Base-by-base conservation (phyloP, 2,113 vertebrate genomes). In the Lynx canadensis region DNA sequence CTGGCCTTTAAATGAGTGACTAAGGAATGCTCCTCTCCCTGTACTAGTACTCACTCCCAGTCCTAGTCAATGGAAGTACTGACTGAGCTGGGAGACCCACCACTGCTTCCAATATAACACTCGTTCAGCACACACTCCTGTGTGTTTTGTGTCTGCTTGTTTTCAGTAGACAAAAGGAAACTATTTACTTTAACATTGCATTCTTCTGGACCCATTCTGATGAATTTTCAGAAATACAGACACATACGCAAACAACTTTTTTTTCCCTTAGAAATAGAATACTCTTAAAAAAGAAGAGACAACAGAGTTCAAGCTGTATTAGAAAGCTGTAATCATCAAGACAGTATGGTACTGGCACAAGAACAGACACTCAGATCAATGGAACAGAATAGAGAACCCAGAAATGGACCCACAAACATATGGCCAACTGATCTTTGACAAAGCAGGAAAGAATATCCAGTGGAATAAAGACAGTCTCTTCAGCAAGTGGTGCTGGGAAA, bases 171-270 rank as follows among this genome's bases (percentile, higher is more conserved):
- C 52, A 68, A 71, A 85, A 89, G 52, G 89, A 96, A 97, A 82
- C 21, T 33, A 55, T 81, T 87, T 66, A 76, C 29, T 95, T 60
- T 50, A 68, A 69, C 41, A 21, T 21, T 76, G n/a, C 13, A 52
- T 18, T 73, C 66, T 18, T 11, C 25, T 57, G 21, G 68, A 14
- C 85, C 66, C 57, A 86, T 14, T 45, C 29, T 63, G 86, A 71
- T 82, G 74, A 57, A 41, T 96, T 95, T 95, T 96, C 76, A 96
- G 88, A 95, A 94, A 68, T 41, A 91, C 45, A 63, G 10, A 60
- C 3, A 48, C 16, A 65, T 7, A 33, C 3, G 69, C 1, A 92
- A 23, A 83, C 33, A 85, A 45, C 27, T 45, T 21, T 48, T 68
- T 50, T 94, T 82, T 80, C 13, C 19, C 84, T 88, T 68, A 90